Percentiles rank a stretch among this genome's conserved stretches.
Conservation (phyloP, 2,888 invertebrate species). For the Apamea epomidion region DNA sequence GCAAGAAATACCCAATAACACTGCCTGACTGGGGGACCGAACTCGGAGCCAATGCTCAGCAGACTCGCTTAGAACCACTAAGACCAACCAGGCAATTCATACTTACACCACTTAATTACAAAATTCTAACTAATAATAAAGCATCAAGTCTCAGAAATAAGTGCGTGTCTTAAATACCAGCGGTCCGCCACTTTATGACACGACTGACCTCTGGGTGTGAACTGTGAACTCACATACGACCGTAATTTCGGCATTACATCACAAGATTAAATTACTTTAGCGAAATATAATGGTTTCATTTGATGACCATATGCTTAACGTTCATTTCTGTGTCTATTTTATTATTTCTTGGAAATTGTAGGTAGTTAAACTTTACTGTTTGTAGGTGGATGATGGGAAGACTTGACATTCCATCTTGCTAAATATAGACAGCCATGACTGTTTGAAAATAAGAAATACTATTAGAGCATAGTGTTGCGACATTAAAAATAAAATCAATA, state of each 20-base stretch:
- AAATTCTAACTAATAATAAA: constrained; percentile 31
- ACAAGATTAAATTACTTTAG: constrained; percentile 57
- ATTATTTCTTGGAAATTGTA: constrained; percentile 45
- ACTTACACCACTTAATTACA: constrained; percentile 23
- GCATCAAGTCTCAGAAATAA: constrained; percentile 4
- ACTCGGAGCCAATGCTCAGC: neutral
- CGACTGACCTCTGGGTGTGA: constrained; percentile 42
- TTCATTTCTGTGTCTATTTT: constrained; percentile 26
- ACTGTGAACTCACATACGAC: constrained; percentile 44
- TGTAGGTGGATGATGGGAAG: neutral
- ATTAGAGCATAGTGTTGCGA: no score
- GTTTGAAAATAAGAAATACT: neutral
- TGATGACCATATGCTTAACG: constrained; percentile 28
- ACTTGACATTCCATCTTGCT: neutral
- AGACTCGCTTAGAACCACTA: neutral
- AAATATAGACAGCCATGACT: neutral
- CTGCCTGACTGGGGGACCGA: accelerated
- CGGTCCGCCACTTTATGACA: constrained; percentile 50
- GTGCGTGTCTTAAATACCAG: constrained; percentile 26
- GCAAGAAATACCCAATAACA: neutral
- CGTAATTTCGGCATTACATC: constrained; percentile 53
- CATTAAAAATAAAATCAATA: neutral
- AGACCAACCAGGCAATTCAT: neutral
- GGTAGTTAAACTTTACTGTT: constrained; percentile 25
- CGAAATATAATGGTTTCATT: constrained; percentile 43